Evolutionary conservation across 2,888 invertebrate species (phyloP), one percentile per base, ranked within the genome.

Genomic region (Pyrochroa serraticornis): DNA sequence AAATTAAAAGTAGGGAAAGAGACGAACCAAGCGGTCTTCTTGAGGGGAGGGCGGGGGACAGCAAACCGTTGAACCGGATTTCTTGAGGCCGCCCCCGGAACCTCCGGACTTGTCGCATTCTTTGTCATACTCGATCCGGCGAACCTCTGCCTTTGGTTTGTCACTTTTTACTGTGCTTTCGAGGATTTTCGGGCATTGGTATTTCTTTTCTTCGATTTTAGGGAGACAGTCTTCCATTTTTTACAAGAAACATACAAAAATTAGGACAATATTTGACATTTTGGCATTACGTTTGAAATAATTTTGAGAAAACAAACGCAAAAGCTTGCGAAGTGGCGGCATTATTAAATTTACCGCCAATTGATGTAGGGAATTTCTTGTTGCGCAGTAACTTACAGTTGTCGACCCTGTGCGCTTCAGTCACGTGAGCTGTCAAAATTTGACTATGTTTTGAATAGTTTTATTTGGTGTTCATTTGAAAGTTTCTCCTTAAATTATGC

Each of bases 371-470:
- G 43, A 31, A 22, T 22, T 22, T 22, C 22, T 2, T 14, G 43
- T 52, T 44, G 8, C 22, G 3, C 13, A 31, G n/a, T n/a, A n/a
- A n/a, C 37, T 7, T 9, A n/a, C 12, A 3, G 38, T 47, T 55
- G 47, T 47, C 33, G 43, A 1, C 22, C 31, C 7, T 10, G 14
- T 34, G 43, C 48, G 56, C 56, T 56, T 55, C 41, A 7, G 38
- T 56, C 56, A 56, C 56, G 56, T 56, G 56, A 73, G 59, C 67
- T 71, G 72, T 72, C 70, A 72, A 22, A 63, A 70, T 71, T 73
- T 70, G 67, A 71, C 69, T 74, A 69, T 72, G 72, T 74, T 75
- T 75, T 74, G 72, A 75, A 74, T 71, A 69, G 69, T 72, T 73
- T 68, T 59, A 55, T 62, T 68, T 60, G 66, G 31, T 7, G 13